Conservation (phyloP, 2,888 invertebrate species). For the Physocephala rufipes region DNA sequence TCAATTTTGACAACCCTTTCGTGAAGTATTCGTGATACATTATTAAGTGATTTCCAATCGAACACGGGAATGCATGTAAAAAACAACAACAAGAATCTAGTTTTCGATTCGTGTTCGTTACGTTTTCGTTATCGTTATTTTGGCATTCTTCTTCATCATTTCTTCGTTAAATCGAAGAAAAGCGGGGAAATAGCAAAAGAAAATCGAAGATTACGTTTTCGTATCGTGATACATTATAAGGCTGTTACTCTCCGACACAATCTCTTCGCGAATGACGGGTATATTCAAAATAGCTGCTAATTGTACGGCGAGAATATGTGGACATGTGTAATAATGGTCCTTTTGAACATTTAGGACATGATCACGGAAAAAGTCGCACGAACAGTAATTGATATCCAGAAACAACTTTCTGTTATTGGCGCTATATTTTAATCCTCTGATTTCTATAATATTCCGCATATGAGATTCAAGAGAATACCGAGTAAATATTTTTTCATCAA, state of each 20-base stretch:
- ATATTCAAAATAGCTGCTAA: slow-evolving; percentile 66
- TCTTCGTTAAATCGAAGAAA: too few species aligned
- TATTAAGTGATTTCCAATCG: too few species aligned
- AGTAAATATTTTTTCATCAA: slow-evolving; percentile 70
- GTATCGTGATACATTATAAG: too few species aligned
- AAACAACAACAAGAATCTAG: too few species aligned
- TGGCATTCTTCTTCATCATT: too few species aligned
- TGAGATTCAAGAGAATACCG: slow-evolving; percentile 67
- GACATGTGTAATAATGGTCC: slow-evolving; percentile 68
- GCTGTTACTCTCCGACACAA: slow-evolving; percentile 66
- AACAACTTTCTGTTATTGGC: slow-evolving; percentile 72
- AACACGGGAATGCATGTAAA: too few species aligned
- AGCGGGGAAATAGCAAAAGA: too few species aligned
- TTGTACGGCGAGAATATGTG: slow-evolving; percentile 74
- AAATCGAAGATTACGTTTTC: too few species aligned
- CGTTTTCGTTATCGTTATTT: too few species aligned
- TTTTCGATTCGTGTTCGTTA: too few species aligned
- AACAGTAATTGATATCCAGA: slow-evolving; percentile 74
- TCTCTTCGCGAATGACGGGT: slow-evolving; percentile 55
- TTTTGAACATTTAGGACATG: slow-evolving; percentile 67
- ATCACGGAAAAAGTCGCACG: slow-evolving; percentile 71
- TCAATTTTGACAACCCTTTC: too few species aligned
- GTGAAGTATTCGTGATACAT: too few species aligned
- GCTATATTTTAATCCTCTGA: slow-evolving; percentile 67
- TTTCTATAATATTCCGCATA: slow-evolving; percentile 69